Evolutionary conservation across 2,888 invertebrate genomes (phyloP), one percentile per base, ranked within the genome.

Genomic region (Caenorhabditis parvicauda): DNA sequence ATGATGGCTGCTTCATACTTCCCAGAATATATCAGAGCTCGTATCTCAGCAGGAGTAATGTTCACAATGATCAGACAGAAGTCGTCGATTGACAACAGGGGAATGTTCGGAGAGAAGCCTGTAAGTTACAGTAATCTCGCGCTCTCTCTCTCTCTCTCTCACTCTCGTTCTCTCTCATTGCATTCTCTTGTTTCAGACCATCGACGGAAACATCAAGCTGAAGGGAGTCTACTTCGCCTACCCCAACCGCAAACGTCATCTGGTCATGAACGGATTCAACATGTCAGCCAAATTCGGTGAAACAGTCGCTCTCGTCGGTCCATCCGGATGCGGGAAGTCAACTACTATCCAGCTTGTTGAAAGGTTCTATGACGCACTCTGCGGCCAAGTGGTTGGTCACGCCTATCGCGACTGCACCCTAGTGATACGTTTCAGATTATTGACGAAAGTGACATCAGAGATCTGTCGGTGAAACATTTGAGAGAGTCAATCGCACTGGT

Each of bases 181-280:
- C n/a, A n/a, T n/a, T n/a, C n/a, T n/a, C n/a, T n/a, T n/a, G 21
- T 42, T 55, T 38, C 37, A 64, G 64, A 27, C 19, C 4, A 39
- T 75, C 22, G 59, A 56, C 19, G 90, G 90, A 9, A 86, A 87
- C 76, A 87, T 91, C 0, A 85, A 86, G 29, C 88, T 89, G 65
- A 84, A 87, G 51, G 84, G 87, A 24, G 86, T 91, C 0, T 90
- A 82, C 85, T 91, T 91, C 83, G 86, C 87, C 43, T 92, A 92
- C 82, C 91, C 91, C 1, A 88, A 89, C 0, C 86, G 91, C 14
- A 86, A 87, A 35, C 88, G 66, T 21, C 62, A 89, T 62, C 86
- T 67, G 21, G 62, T 75, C n/a, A 44, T 75, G 35, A 64, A 67
- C 39, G 65, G 64, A 46, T 71, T 83, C 56, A 64, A 59, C 38